Base-by-base conservation (phyloP, 1,140 invertebrate genomes). In the Aphidius ervi region DNA sequence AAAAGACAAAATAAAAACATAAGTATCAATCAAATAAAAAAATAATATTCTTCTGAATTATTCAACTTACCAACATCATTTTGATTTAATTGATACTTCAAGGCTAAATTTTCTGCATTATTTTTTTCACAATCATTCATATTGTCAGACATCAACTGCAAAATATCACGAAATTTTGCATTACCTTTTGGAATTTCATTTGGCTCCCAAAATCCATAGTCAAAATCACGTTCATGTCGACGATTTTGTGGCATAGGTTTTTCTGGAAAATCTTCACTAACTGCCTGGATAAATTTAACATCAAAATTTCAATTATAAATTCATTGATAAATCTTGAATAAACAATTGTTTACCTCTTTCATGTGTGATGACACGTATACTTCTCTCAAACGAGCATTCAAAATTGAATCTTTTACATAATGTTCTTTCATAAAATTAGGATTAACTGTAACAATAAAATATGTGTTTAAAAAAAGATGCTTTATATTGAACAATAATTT, bases 361-460 rank as follows among this genome's bases (percentile, higher is more conserved):
- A 82, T 81, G 62, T 79, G 56, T 2, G 88, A 89, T 23, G 81
- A 83, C 71, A 90, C 85, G 83, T 83, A 90, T 76, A 90, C 84
- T 69, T 85, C 72, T 75, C 86, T 88, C 48, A 90, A 77, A 67
- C 83, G 76, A 23, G 81, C 73, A 65, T 89, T 79, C 6, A 90
- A 74, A 50, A 67, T 65, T 23, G 63, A 46, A 74, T 90, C 78
- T 70, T 88, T 89, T 65, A 72, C 81, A 39, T 81, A 74, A 20
- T 84, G 74, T 62, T 82, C 82, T 46, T 84, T 76, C 58, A 84
- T 76, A 47, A 85, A 81, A 63, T 83, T 69, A 5, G 88, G 86
- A 63, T 86, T 79, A 20, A 83, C 86, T 87, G 64, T 41, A 77
- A 74, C 42, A 59, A 6, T 50, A 46, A 67, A 50, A 16, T 31